Conservation (phyloP, 2,113 vertebrate genomes). For the Passer montanus region DNA sequence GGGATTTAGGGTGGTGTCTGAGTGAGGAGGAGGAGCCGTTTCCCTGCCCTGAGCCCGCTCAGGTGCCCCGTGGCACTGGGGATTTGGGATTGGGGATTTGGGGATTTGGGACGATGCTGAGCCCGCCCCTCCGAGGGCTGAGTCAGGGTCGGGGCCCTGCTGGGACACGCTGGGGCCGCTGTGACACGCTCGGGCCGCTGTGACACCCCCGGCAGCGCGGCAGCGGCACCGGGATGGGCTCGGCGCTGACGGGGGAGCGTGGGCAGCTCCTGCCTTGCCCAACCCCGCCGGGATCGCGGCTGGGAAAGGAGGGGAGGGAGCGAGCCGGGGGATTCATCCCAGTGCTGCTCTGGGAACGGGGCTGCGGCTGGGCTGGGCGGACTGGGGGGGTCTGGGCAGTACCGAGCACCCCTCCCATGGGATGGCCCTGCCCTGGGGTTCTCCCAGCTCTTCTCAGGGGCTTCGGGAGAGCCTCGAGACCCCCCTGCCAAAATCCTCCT, state of each 20-base stretch:
- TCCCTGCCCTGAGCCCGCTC: too few species aligned
- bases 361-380: background rate
- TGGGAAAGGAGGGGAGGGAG: background rate
- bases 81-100: background rate
- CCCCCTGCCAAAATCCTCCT: fast-evolving
- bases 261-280: conserved; percentile 4
- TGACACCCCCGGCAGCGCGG: background rate
- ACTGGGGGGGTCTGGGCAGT: background rate
- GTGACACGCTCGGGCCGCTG: background rate
- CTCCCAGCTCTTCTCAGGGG: background rate
- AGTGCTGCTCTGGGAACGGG: fast-evolving
- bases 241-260: background rate
- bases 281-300: background rate
- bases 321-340: background rate
- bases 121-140: background rate
- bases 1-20: too few species aligned
- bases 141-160: background rate
- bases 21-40: background rate
- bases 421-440: background rate
- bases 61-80: background rate
- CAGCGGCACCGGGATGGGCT: fast-evolving
- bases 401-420: fast-evolving
- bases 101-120: background rate
- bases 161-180: background rate
- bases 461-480: background rate